Evolutionary conservation across 2,888 invertebrate genomes (phyloP), one percentile per base, ranked within the genome.

Genomic region (Nezara viridula): DNA sequence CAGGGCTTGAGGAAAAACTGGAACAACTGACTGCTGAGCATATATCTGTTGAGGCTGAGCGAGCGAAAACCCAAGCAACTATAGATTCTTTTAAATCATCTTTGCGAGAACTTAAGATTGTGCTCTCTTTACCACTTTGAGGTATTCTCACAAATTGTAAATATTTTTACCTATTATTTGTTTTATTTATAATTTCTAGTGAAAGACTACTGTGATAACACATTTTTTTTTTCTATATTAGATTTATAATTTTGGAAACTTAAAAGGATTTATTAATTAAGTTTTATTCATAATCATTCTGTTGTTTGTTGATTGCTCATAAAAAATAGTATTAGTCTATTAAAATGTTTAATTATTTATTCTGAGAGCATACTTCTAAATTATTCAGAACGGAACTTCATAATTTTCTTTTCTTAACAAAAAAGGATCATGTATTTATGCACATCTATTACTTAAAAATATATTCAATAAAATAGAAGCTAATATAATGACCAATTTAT

Each of bases 81-180:
- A 60, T 87, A 73, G 87, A 87, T 66, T n/a, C 86, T n/a, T 86
- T 86, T 37, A 86, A 60, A 60, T 60, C 73, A 27, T 66, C 87
- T 66, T 44, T 87, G n/a, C 66, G 16, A 44, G 32, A 60, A 24
- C 87, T 87, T n/a, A 87, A 66, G 73, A 27, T 44, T 40, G 66
- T 9, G 24, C 40, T 66, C 7, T 60, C 66, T 87, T 9, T 87
- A 40, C 55, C 40, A 16, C 86, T 55, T n/a, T 86, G 81, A 81
- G 81, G 81, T 81, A n/a, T 44, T n/a, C 19, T 66, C 27, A 60
- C 19, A 21, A 37, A 77, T 1, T 37, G 3, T 21, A 40, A 37
- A 21, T 77, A 40, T 21, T 40, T 40, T 44, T 2, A 44, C 5
- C 44, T 44, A 10, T 44, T 44, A 44, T 44, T 7, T 44, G 44